A percentile compares a stretch with the other conserved stretches of the same genome.
Conservation (phyloP, 2,797 vertebrate genomes). For the Smutsia temminckii region DNA sequence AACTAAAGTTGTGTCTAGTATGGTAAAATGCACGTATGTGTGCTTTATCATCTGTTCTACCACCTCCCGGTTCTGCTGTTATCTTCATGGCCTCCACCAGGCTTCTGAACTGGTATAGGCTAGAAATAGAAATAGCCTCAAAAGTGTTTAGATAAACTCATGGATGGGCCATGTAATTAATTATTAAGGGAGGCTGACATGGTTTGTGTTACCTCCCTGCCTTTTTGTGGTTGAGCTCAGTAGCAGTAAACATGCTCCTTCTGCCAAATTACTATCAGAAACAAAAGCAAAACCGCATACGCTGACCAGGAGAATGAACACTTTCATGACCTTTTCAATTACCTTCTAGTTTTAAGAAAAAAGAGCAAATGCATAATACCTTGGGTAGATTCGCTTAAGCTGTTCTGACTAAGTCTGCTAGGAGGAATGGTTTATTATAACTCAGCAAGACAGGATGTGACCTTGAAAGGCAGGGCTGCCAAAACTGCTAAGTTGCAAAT, state of each 20-base stretch:
- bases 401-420: neutral
- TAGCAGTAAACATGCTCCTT: slow-evolving; percentile 34
- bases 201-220: slow-evolving; percentile 47
- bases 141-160: slow-evolving; percentile 61
- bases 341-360: slow-evolving; percentile 57
- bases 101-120: slow-evolving; percentile 2
- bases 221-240: slow-evolving; percentile 57
- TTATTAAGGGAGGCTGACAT: slow-evolving; percentile 51
- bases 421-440: neutral
- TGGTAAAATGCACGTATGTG: rapidly evolving
- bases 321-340: slow-evolving; percentile 65
- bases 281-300: neutral
- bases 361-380: slow-evolving; percentile 1
- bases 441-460: slow-evolving; percentile 21
- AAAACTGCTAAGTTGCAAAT: slow-evolving; percentile 14
- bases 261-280: slow-evolving; percentile 56
- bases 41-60: neutral
- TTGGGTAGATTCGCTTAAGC: slow-evolving; percentile 52
- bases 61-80: neutral
- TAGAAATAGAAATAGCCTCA: slow-evolving; percentile 53
- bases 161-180: slow-evolving; percentile 32
- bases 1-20: neutral
- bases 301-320: slow-evolving; percentile 27
- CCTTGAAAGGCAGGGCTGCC: slow-evolving; percentile 35
- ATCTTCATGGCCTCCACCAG: neutral